Evolutionary conservation across 2,797 vertebrate genomes (phyloP), one percentile per base, ranked within the genome.

Genomic region (Danio albolineatus): DNA sequence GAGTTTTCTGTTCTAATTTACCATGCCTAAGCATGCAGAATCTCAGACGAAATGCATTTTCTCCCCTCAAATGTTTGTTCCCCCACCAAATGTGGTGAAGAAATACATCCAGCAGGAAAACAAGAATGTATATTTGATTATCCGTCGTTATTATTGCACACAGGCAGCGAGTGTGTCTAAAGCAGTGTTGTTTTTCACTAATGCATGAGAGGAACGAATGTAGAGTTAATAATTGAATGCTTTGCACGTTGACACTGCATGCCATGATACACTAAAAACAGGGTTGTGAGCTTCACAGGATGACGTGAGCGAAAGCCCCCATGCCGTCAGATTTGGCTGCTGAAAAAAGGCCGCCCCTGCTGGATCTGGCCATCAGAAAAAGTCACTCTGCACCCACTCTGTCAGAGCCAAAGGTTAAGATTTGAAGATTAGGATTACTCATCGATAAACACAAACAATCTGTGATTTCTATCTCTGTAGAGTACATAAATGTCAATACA

Each of bases 331-430:
- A 76, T 81, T 78, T 79, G 70, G 71, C 67, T 70, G 62, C 4
- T 5, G 44, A 60, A 82, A 56, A 56, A 82, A 81, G 62, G 80
- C 72, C 76, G 44, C 72, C 81, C 44, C 72, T 64, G 46, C 12
- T 53, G 67, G 75, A 72, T 79, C 76, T 62, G 57, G 57, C 66
- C 48, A 62, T 44, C 46, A 64, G 66, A 81, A 82, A 85, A 83
- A 82, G 64, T 76, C 73, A 79, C 48, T 14, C 38, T 16, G 49
- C 57, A 51, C 46, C 64, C 73, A 48, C 64, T 71, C 85, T 80
- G 81, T 84, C 71, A 76, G 48, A 51, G 16, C 21, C 76, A 84
- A 84, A 83, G 81, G 81, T 80, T 79, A 51, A 82, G 72, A 80
- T 83, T 73, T 82, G 64, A 79, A 69, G 69, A 71, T 74, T 36